These are phyloP conservation scores for Romanogobio albipinnatus DNA, from an alignment of 2,113 vertebrate genomes.

Conservation along the genomic window DNA sequence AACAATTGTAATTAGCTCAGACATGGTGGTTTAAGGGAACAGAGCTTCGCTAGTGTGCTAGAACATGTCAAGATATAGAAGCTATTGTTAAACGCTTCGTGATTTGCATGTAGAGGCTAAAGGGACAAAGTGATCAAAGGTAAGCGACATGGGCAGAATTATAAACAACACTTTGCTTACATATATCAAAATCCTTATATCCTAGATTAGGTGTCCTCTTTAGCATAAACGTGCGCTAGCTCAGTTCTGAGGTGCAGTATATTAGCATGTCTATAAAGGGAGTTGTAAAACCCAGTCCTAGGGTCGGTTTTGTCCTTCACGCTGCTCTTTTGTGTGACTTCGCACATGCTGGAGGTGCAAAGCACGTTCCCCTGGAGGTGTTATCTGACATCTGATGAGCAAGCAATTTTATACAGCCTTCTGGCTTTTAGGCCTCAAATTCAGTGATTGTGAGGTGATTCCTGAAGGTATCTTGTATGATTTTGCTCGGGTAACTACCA, in stretches of 20 bases:
- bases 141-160: conserved; percentile 69
- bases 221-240: conserved; percentile 44
- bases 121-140: conserved; percentile 62
- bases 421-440: conserved; percentile 65
- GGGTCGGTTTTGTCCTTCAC: conserved; percentile 47
- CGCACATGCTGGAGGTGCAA: conserved; percentile 69
- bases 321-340: conserved; percentile 69
- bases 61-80: conserved; percentile 63
- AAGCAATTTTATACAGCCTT: conserved; percentile 70
- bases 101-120: conserved; percentile 70
- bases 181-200: conserved; percentile 49
- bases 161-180: conserved; percentile 49
- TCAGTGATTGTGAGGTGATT: too few species aligned
- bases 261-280: conserved; percentile 73
- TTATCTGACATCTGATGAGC: conserved; percentile 74
- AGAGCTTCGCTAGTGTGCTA: conserved; percentile 39
- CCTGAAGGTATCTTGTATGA: neutral
- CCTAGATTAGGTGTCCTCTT: neutral
- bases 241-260: conserved; percentile 56
- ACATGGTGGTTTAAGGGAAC: conserved; percentile 62
- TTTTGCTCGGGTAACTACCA: neutral
- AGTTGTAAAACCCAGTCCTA: conserved; percentile 57
- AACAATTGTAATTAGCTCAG: conserved; percentile 74
- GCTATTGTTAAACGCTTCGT: conserved; percentile 67
- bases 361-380: conserved; percentile 68